Conservation (phyloP, 2,797 vertebrate genomes). For the Anabas testudineus region DNA sequence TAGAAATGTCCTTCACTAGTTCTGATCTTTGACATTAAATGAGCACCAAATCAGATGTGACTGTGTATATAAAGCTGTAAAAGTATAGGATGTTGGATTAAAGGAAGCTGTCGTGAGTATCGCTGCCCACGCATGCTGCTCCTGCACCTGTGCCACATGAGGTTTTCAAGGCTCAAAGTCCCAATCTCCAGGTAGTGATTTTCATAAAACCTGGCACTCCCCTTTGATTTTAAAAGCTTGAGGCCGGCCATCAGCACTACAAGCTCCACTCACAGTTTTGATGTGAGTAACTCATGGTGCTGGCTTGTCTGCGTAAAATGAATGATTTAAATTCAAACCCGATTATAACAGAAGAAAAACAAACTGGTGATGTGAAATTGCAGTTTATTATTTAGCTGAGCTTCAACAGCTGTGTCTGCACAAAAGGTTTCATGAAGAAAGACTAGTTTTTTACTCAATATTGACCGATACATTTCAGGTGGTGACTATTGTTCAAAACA, state of each 20-base stretch:
- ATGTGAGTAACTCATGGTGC: slow-evolving; percentile 5
- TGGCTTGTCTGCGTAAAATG: not conserved
- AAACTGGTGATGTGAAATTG: not conserved
- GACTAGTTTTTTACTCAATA: not conserved
- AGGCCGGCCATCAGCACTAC: slow-evolving; percentile 44
- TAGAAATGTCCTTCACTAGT: slow-evolving; percentile 1
- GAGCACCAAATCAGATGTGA: slow-evolving; percentile 26
- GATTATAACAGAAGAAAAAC: not conserved
- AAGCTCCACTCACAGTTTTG: slow-evolving; percentile 12
- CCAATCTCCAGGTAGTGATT: slow-evolving; percentile 52
- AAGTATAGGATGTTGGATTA: slow-evolving; percentile 22
- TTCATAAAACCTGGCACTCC: slow-evolving; percentile 22
- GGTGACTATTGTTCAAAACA: not conserved
- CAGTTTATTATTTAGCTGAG: not conserved
- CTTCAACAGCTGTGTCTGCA: not conserved
- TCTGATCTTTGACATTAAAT: slow-evolving; percentile 20
- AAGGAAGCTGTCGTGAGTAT: slow-evolving; percentile 14
- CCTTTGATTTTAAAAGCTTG: slow-evolving; percentile 51
- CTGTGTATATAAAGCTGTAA: slow-evolving; percentile 15
- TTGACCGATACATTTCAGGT: not conserved
- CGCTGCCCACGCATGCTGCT: slow-evolving; percentile 1
- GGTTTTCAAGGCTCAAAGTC: slow-evolving; percentile 42
- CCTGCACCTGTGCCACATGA: slow-evolving; percentile 19
- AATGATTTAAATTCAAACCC: not conserved
- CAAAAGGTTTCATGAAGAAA: not conserved